A percentile compares a stretch with the other conserved stretches of the same genome.
Conservation (phyloP, 2,113 vertebrate species). For the Setophaga petechia region DNA sequence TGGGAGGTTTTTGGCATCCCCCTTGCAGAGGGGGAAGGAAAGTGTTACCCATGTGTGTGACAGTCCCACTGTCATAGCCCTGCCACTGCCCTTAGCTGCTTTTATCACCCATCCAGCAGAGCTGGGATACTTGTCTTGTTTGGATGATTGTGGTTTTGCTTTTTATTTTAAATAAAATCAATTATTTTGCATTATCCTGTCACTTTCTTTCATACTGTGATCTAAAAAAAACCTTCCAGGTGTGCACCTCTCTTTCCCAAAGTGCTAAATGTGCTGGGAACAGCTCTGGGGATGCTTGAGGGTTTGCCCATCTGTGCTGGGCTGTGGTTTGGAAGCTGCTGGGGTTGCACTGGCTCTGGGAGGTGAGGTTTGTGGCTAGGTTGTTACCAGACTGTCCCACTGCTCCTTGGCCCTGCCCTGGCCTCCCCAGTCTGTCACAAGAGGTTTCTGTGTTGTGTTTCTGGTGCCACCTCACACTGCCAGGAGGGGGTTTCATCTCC, state of each 20-base stretch:
- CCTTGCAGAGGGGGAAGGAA: background rate
- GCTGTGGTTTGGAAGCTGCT: background rate
- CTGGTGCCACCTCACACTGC: background rate
- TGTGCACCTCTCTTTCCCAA: background rate
- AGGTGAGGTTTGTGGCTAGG: background rate
- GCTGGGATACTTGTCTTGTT: slow-evolving; percentile 59
- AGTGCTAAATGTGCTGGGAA: fast-evolving
- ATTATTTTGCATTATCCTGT: slow-evolving; percentile 68
- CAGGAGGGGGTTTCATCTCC: background rate
- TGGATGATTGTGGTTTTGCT: slow-evolving; percentile 50
- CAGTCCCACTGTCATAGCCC: slow-evolving; percentile 11
- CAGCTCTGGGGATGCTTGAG: background rate
- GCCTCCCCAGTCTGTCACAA: background rate
- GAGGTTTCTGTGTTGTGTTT: background rate
- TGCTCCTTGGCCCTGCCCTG: background rate
- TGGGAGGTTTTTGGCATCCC: background rate
- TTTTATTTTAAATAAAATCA: slow-evolving; percentile 71
- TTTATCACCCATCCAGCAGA: slow-evolving; percentile 41
- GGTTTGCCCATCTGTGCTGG: fast-evolving
- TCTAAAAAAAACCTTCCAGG: background rate
- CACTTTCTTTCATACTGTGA: background rate
- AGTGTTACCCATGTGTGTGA: background rate
- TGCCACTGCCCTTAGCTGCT: slow-evolving; percentile 20
- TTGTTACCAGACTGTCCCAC: background rate
- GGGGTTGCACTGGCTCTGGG: background rate